Evolutionary conservation across 64 coral and sea anemone genomes (phyloP).

Genomic region (Stichodactyla helianthus): DNA sequence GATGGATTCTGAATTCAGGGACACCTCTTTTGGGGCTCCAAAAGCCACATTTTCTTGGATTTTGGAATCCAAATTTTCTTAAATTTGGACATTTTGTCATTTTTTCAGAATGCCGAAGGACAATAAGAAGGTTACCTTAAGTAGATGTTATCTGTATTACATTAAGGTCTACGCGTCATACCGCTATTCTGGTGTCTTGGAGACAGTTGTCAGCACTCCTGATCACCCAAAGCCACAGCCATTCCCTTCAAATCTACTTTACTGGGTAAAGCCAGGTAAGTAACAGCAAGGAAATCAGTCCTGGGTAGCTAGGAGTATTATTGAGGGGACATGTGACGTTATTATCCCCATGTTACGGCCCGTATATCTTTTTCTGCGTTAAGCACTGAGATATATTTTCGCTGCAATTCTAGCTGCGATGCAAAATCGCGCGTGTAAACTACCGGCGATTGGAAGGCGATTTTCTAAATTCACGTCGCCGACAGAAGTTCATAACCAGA

Average conservation of each 20-base stretch:
- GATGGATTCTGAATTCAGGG: no score
- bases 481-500: no score
- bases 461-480: no score
- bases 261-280: neutral
- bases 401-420: no score
- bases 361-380: no score
- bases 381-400: no score
- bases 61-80: no score
- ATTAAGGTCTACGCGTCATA: neutral
- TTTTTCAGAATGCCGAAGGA: neutral
- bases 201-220: neutral
- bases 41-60: no score
- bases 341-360: no score
- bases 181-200: neutral
- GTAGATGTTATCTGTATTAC: neutral
- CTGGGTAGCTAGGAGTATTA: neutral
- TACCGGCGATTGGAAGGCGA: no score
- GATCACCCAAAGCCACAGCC: neutral
- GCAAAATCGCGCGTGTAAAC: no score
- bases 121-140: neutral
- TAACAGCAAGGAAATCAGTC: neutral
- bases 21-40: no score
- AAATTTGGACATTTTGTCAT: neutral
- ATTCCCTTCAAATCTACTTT: neutral
- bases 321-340: neutral